Percentiles rank a stretch among this genome's conserved stretches.
phyloP scores from a whole-genome alignment of 2,113 vertebrate genomes.

The Microcebus ravelobensis region DNA sequence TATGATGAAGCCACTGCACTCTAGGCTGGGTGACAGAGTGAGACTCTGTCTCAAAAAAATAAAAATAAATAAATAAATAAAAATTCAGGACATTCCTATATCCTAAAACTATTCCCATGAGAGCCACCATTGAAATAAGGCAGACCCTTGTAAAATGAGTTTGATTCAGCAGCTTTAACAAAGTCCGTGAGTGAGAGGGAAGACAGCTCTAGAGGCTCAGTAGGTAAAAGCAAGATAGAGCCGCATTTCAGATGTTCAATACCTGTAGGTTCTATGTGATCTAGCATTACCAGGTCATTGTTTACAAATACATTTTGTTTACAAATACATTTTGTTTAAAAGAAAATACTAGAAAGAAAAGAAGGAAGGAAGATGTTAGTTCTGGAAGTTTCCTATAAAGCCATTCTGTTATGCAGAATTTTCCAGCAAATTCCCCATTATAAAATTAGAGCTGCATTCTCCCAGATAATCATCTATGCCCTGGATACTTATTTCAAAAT shows the following conservation, averaged over 20 bases:
- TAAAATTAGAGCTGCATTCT: constrained; percentile 38
- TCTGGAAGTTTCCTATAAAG: constrained; percentile 25
- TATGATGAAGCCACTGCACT: too few species aligned
- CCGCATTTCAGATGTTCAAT: not conserved
- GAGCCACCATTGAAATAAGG: not conserved
- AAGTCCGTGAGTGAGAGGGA: not conserved
- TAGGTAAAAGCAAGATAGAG: not conserved
- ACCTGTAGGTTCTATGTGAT: not conserved
- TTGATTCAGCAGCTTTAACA: not conserved
- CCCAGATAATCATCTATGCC: constrained; percentile 23
- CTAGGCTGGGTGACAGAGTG: too few species aligned
- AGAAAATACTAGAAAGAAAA: not conserved
- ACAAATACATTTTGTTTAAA: not conserved
- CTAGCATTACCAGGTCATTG: not conserved
- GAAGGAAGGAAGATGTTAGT: not conserved
- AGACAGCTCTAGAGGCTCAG: not conserved
- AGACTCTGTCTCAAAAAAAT: too few species aligned
- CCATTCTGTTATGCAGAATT: constrained; percentile 30
- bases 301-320: too few species aligned
- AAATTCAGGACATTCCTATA: not conserved
- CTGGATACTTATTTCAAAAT: constrained; percentile 49
- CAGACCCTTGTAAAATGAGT: not conserved
- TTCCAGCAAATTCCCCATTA: constrained; percentile 26
- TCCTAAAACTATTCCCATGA: not conserved
- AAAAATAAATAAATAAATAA: too few species aligned